Conservation (phyloP, 2,113 vertebrate genomes). For the Mesoclemmys tuberculata region DNA sequence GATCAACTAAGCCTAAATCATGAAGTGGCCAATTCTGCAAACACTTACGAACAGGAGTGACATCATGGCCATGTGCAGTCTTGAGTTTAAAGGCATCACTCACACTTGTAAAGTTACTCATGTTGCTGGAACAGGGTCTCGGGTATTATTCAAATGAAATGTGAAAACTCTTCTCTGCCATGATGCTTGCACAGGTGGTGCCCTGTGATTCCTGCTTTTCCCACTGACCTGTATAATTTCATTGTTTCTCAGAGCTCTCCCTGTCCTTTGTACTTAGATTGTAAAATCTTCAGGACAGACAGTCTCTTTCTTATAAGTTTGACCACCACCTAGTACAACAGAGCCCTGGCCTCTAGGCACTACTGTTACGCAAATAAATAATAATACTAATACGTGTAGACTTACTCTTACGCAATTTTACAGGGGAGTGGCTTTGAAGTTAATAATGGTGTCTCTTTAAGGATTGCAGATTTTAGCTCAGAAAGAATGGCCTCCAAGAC, state of each 20-base stretch:
- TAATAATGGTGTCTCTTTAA: neutral
- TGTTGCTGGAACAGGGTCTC: neutral
- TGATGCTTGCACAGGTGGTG: neutral
- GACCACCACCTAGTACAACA: neutral
- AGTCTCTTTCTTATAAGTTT: neutral
- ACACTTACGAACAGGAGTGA: neutral
- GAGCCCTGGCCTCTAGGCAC: neutral
- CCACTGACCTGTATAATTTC: neutral
- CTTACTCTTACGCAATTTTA: neutral
- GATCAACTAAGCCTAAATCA: neutral
- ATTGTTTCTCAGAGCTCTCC: neutral
- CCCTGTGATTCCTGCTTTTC: neutral
- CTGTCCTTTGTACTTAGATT: neutral
- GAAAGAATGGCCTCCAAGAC: neutral
- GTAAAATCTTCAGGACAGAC: neutral
- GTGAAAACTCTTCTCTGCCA: neutral
- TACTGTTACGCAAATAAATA: neutral
- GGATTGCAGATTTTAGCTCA: neutral
- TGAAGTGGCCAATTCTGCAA: neutral
- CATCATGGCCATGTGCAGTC: neutral
- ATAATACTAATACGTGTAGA: fast-evolving
- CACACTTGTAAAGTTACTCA: neutral
- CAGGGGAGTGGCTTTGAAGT: neutral
- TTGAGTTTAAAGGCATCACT: neutral
- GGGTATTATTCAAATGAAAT: neutral